These are phyloP conservation scores for Hafferia zeledoni DNA, from an alignment of 2,797 vertebrate species.

Conservation along the genomic window DNA sequence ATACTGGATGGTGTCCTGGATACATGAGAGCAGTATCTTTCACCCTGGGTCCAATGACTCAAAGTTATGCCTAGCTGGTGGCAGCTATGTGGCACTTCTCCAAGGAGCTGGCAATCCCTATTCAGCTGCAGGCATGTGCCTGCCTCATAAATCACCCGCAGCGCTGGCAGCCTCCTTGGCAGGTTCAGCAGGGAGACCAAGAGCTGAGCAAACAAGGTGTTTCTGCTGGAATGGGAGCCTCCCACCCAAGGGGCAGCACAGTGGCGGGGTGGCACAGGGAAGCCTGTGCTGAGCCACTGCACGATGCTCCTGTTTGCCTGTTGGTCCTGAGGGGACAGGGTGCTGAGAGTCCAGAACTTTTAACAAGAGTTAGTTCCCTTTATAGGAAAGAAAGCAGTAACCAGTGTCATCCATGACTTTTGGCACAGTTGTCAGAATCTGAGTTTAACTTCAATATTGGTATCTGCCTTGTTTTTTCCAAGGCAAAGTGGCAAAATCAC, in stretches of 20 bases:
- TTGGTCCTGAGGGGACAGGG: not conserved
- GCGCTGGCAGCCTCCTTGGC: not conserved
- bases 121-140: constrained; percentile 31
- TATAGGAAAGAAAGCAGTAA: not conserved
- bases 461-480: not conserved
- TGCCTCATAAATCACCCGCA: not conserved
- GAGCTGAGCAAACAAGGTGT: constrained; percentile 30
- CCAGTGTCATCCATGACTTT: not conserved
- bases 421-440: not conserved
- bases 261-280: not conserved
- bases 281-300: not conserved
- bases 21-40: not conserved
- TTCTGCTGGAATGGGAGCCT: not conserved
- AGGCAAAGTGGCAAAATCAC: not conserved
- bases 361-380: not conserved
- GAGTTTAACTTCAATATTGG: not conserved
- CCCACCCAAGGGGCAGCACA: rapidly evolving
- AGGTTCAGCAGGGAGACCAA: not conserved
- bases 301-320: not conserved
- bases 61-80: constrained; percentile 29
- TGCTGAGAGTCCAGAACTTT: rapidly evolving
- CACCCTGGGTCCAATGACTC: not conserved
- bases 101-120: constrained; percentile 19
- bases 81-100: constrained; percentile 44
- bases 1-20: not conserved